phyloP scores from a whole-genome alignment of 2,888 invertebrate genomes.

The Leucania comma region DNA sequence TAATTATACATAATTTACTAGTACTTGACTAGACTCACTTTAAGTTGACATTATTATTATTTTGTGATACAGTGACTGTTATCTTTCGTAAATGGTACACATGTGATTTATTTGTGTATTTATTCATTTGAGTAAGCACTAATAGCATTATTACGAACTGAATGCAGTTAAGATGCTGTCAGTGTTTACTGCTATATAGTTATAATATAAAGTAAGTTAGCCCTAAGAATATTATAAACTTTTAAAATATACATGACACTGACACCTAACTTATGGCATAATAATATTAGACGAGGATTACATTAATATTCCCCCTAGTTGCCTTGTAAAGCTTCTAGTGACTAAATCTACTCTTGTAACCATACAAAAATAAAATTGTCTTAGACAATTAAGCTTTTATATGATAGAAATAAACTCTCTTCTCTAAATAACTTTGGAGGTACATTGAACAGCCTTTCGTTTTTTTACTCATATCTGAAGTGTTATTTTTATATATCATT shows the following conservation, averaged over 20 bases:
- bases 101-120: slow-evolving; percentile 64
- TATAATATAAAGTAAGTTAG: slow-evolving; percentile 21
- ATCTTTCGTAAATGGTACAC: slow-evolving; percentile 52
- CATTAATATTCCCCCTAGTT: slow-evolving; percentile 76
- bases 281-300: slow-evolving; percentile 70
- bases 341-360: slow-evolving; percentile 79
- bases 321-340: slow-evolving; percentile 85
- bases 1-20: slow-evolving; percentile 19
- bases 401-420: slow-evolving; percentile 82
- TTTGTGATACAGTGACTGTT: slow-evolving; percentile 28
- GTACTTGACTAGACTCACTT: slow-evolving; percentile 55
- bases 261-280: slow-evolving; percentile 72
- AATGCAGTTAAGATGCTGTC: slow-evolving; percentile 41
- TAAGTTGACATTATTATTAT: slow-evolving; percentile 15
- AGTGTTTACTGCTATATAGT: slow-evolving; percentile 35
- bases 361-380: slow-evolving; percentile 89
- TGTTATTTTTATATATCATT: slow-evolving; percentile 91
- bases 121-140: slow-evolving; percentile 39
- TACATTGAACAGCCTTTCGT: slow-evolving; percentile 90
- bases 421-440: slow-evolving; percentile 90
- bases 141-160: slow-evolving; percentile 40
- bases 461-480: slow-evolving; percentile 78
- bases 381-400: slow-evolving; percentile 84
- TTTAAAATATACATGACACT: slow-evolving; percentile 65
- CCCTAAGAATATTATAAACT: slow-evolving; percentile 37